Conservation (phyloP, 1,140 invertebrate species). For the Stenopsyche tienmushanensis region DNA sequence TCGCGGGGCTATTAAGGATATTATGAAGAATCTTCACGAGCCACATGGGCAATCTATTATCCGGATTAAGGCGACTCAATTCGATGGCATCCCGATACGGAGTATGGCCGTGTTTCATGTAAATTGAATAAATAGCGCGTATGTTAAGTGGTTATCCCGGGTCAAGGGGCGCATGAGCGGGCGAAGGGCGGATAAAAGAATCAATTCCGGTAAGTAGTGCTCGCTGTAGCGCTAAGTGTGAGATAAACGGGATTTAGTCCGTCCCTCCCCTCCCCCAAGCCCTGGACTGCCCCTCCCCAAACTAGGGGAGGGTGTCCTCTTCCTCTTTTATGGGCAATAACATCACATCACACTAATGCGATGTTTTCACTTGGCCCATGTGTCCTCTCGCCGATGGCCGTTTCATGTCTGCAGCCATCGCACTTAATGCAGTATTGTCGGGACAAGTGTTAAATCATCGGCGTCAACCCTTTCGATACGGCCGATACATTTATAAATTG, state of each 20-base stretch:
- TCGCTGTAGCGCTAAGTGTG: slow-evolving; percentile 37
- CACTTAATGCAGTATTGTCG: too few relatives aligned
- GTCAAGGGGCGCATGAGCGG: slow-evolving; percentile 7
- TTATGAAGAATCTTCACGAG: too few relatives aligned
- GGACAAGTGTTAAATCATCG: too few relatives aligned
- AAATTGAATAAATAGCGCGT: background rate
- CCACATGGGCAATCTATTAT: too few relatives aligned
- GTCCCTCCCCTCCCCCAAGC: slow-evolving; percentile 9
- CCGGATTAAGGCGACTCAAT: too few relatives aligned
- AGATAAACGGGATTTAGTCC: slow-evolving; percentile 39
- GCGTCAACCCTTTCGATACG: too few relatives aligned
- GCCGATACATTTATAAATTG: too few relatives aligned
- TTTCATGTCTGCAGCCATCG: slow-evolving; percentile 17
- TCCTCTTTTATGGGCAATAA: slow-evolving; percentile 13
- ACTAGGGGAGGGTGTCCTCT: background rate
- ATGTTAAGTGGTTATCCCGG: background rate
- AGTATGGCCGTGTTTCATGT: too few relatives aligned
- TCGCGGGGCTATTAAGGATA: too few relatives aligned
- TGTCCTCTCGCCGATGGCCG: background rate
- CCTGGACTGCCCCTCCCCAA: background rate
- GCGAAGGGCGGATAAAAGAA: slow-evolving; percentile 33
- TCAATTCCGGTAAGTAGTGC: slow-evolving; percentile 40
- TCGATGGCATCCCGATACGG: too few relatives aligned
- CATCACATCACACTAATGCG: slow-evolving; percentile 10
- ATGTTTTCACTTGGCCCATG: background rate